Conservation (phyloP, 2,888 invertebrate genomes). For the Noctua fimbriata region DNA sequence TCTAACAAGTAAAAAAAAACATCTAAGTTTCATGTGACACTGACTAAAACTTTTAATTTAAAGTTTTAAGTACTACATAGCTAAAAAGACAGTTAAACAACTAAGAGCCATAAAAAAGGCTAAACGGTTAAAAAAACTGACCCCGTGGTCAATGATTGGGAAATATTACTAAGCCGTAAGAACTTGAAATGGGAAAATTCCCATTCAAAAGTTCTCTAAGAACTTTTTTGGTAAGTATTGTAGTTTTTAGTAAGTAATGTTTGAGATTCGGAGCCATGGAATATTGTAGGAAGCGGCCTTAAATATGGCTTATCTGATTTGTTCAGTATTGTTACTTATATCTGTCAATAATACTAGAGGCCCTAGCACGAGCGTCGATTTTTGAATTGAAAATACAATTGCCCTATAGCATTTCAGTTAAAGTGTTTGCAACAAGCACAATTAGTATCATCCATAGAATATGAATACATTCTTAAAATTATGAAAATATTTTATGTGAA, state of each 20-base stretch:
- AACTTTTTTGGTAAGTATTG: conserved; percentile 54
- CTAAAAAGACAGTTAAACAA: conserved; percentile 23
- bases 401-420: too few species aligned
- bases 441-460: not conserved
- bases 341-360: not conserved
- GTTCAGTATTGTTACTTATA: not conserved
- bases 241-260: conserved; percentile 49
- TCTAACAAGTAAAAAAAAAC: not conserved
- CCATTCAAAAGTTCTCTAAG: conserved; percentile 56
- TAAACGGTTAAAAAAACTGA: conserved; percentile 36
- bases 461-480: too few species aligned
- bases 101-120: conserved; percentile 39
- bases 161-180: conserved; percentile 27
- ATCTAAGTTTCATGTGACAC: not conserved
- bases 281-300: not conserved
- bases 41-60: conserved; percentile 5
- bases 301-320: not conserved
- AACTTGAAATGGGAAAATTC: conserved; percentile 60
- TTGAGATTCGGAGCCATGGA: conserved; percentile 38
- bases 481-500: not conserved
- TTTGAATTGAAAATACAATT: not conserved
- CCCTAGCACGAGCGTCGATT: not conserved
- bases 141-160: conserved; percentile 44
- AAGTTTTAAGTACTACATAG: not conserved
- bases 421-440: not conserved